These are phyloP conservation scores for Struthio camelus DNA, from an alignment of 2,113 vertebrate genomes.

Conservation along the genomic window DNA sequence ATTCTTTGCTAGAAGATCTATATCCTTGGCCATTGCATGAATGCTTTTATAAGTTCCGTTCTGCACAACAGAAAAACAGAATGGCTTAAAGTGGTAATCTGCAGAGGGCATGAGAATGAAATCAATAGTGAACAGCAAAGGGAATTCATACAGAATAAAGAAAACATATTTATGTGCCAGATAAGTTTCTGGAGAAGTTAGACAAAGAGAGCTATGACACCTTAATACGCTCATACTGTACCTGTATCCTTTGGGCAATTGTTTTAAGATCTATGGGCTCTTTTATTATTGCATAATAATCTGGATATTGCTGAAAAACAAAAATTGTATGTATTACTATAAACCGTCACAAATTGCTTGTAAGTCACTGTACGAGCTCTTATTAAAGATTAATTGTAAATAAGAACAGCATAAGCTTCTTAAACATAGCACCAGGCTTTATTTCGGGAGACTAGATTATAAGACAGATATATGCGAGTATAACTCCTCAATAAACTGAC, in stretches of 20 bases:
- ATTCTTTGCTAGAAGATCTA: constrained; percentile 96
- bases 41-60: constrained; percentile 92
- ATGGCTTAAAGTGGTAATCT: neutral
- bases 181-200: neutral
- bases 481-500: neutral
- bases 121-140: neutral
- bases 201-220: neutral
- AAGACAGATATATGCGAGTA: neutral
- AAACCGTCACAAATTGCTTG: neutral
- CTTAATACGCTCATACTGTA: constrained; percentile 50
- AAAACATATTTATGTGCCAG: neutral
- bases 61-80: constrained; percentile 71
- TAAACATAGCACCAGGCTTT: neutral
- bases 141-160: neutral
- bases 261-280: constrained; percentile 98
- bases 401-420: neutral
- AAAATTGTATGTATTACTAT: neutral
- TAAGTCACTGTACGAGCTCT: neutral
- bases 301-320: constrained; percentile 95
- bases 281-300: constrained; percentile 99
- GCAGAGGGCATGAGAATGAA: neutral
- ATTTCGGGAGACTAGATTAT: neutral
- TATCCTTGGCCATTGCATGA: constrained; percentile 94
- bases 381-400: neutral
- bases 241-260: constrained; percentile 97